Base-by-base conservation (phyloP, 2,888 invertebrate genomes). In the Pilophorus perplexus region DNA sequence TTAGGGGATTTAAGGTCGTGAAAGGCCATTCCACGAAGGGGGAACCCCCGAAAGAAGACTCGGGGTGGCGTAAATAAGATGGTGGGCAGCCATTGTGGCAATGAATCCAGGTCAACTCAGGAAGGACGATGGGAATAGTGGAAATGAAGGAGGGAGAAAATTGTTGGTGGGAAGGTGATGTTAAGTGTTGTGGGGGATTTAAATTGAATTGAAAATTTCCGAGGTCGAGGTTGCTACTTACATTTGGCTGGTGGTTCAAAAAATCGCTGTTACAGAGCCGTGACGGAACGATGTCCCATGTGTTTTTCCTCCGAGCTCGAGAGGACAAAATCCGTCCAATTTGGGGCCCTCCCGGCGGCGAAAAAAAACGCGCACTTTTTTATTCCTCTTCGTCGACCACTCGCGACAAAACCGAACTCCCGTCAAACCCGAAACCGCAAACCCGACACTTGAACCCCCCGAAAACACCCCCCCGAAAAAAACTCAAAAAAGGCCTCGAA, bases 21-120 rank as follows among this genome's bases (percentile, higher is more conserved):
- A n/a, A n/a, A n/a, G n/a, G n/a, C n/a, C n/a, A n/a, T n/a, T n/a
- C n/a, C n/a, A n/a, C n/a, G n/a, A n/a, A n/a, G n/a, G n/a, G n/a
- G n/a, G n/a, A n/a, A n/a, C n/a, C 12, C 33, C 33, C 33, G 12
- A 33, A 33, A 33, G 33, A 12, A 33, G 12, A n/a, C n/a, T n/a
- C 33, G 38, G 62, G 62, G 28, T 62, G 62, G 62, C 62, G 33
- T 33, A 62, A 62, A 62, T 44, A 62, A 27, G 62, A 18, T 48
- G 62, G 28, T 52, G 52, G n/a, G 52, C 64, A 40, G 64, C 64
- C 64, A 65, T 65, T 65, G 64, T 65, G 64, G 42, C 42, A 40
- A 42, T 52, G 64, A 54, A 65, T 65, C 64, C 54, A 65, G 64
- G 64, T 65, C 64, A 65, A 65, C 25, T 27, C 40, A 28, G 20